Evolutionary conservation across 2,797 vertebrate species (phyloP).

Genomic region (Eupleurogrammus muticus): DNA sequence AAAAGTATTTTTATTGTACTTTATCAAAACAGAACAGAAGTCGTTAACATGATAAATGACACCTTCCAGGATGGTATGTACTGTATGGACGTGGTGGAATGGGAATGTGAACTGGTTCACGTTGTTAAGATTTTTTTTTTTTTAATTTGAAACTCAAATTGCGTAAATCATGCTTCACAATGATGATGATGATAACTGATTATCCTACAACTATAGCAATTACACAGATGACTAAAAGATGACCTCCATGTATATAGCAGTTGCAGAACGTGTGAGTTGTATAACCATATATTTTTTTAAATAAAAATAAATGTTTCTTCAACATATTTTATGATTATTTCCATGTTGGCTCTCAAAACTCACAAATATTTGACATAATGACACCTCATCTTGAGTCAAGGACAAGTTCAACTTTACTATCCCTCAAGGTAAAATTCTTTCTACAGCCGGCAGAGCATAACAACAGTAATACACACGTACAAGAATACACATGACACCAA

Average conservation of each 20-base stretch:
- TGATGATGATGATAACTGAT: neutral
- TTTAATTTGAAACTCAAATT: neutral
- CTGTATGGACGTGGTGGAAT: slow-evolving; percentile 2
- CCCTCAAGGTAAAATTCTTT: no score
- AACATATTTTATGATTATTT: neutral
- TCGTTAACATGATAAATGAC: neutral
- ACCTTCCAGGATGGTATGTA: no score
- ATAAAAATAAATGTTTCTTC: neutral
- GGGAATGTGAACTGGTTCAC: neutral
- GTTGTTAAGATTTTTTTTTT: no score
- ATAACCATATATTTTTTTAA: neutral
- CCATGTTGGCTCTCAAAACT: no score
- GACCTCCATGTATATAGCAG: neutral
- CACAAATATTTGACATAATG: no score
- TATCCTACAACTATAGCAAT: neutral
- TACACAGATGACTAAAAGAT: neutral
- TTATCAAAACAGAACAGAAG: slow-evolving; percentile 9
- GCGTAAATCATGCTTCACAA: neutral
- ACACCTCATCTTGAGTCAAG: no score
- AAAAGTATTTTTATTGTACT: neutral
- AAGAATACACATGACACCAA: no score
- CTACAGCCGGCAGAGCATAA: no score
- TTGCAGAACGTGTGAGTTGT: neutral
- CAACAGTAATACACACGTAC: no score
- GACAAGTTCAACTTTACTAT: no score